These are phyloP conservation scores for Perognathus longimembris DNA, from an alignment of 2,113 vertebrate genomes.

Conservation along the genomic window DNA sequence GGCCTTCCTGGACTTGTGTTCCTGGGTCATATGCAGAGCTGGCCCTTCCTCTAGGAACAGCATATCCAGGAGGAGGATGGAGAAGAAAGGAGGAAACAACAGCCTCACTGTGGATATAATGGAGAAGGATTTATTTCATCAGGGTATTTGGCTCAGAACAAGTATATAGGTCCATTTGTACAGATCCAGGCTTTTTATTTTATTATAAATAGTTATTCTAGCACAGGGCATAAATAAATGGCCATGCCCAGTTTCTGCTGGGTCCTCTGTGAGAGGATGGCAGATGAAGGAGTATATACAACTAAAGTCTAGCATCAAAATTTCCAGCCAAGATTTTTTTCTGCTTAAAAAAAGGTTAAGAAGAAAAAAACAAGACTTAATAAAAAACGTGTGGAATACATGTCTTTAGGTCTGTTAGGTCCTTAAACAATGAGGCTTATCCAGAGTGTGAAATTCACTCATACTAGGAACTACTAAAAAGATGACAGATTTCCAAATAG, in stretches of 20 bases:
- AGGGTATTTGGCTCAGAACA: background rate
- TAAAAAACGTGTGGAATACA: background rate
- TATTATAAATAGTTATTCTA: background rate
- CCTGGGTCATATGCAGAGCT: rapidly evolving
- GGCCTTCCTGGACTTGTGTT: background rate
- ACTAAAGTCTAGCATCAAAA: background rate
- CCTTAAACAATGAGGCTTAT: background rate
- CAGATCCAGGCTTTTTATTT: background rate
- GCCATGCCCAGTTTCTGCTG: background rate
- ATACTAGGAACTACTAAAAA: background rate
- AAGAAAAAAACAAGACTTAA: background rate
- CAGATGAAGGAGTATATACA: background rate
- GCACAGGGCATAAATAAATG: background rate
- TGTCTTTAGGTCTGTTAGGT: background rate
- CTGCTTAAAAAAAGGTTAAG: background rate
- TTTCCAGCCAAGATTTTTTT: background rate
- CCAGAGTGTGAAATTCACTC: background rate
- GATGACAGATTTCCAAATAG: no score
- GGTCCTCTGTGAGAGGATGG: background rate
- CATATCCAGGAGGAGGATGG: rapidly evolving
- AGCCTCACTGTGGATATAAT: background rate
- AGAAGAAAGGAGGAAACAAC: slow-evolving; percentile 47
- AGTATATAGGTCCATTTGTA: background rate
- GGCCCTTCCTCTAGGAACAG: rapidly evolving
- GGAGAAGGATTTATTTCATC: background rate